Evolutionary conservation across 2,797 vertebrate genomes (phyloP).

Genomic region (Cyprinella venusta): DNA sequence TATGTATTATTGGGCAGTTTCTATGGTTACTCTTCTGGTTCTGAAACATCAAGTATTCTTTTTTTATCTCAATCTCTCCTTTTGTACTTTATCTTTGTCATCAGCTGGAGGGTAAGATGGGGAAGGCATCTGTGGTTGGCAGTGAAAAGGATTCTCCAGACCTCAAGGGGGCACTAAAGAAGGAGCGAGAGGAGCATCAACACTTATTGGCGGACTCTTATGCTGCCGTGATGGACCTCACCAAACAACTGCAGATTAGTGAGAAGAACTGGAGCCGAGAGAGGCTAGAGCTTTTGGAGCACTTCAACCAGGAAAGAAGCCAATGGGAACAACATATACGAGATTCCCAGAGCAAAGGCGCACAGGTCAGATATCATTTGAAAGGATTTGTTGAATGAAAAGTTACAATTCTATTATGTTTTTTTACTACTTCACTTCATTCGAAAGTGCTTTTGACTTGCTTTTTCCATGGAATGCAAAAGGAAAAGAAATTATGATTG

Average conservation of each 20-base stretch:
- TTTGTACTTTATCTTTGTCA: slow-evolving; percentile 1
- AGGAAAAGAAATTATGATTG: neutral
- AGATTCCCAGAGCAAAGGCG: slow-evolving; percentile 85
- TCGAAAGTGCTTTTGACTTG: neutral
- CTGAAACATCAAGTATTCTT: neutral
- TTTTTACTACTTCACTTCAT: neutral
- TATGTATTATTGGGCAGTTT: slow-evolving; percentile 7
- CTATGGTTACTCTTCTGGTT: slow-evolving; percentile 20
- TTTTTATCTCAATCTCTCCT: neutral
- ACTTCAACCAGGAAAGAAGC: slow-evolving; percentile 89
- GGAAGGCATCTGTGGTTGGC: slow-evolving; percentile 76
- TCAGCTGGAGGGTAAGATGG: slow-evolving; percentile 88
- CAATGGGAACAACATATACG: slow-evolving; percentile 89
- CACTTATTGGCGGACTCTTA: slow-evolving; percentile 96
- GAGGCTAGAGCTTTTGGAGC: slow-evolving; percentile 91
- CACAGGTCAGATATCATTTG: slow-evolving; percentile 71
- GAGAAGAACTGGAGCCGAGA: slow-evolving; percentile 97
- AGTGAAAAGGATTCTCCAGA: slow-evolving; percentile 82
- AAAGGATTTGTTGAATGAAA: neutral
- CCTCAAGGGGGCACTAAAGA: slow-evolving; percentile 89
- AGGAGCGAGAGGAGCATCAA: slow-evolving; percentile 94
- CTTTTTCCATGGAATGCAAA: neutral
- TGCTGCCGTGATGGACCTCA: slow-evolving; percentile 95
- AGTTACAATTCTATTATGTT: neutral
- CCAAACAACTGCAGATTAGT: slow-evolving; percentile 93